A percentile compares a stretch with the other conserved stretches of the same genome.
These are phyloP conservation scores for Lutjanus campechanus DNA, from an alignment of 2,797 vertebrate species.

Conservation along the genomic window DNA sequence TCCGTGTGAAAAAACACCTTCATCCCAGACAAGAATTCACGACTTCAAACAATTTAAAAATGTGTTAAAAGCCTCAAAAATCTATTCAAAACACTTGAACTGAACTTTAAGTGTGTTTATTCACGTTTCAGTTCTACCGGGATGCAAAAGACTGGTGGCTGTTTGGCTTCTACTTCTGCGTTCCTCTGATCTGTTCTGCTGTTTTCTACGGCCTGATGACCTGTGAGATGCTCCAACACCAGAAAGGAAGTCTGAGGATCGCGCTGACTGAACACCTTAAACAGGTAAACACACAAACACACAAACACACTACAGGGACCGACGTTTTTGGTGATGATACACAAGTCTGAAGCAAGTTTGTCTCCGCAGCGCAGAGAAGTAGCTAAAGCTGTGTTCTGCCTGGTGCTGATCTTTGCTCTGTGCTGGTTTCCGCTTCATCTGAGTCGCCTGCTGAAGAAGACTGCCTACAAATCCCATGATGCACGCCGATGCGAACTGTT, in stretches of 20 bases:
- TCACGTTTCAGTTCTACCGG: constrained; percentile 89
- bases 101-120: neutral
- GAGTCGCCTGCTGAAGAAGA: constrained; percentile 93
- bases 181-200: constrained; percentile 91
- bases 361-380: constrained; percentile 91
- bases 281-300: constrained; percentile 86
- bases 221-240: constrained; percentile 92
- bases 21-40: too few relatives aligned
- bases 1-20: too few relatives aligned
- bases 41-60: too few relatives aligned
- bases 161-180: constrained; percentile 95
- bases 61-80: too few relatives aligned
- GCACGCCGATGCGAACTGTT: constrained; percentile 90
- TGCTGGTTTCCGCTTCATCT: constrained; percentile 98
- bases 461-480: constrained; percentile 86
- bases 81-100: too few relatives aligned
- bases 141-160: constrained; percentile 96
- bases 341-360: neutral
- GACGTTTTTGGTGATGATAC: too few relatives aligned
- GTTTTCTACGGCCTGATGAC: constrained; percentile 96
- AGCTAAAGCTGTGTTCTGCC: constrained; percentile 94
- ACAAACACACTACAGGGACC: neutral
- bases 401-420: constrained; percentile 95
- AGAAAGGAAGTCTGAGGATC: constrained; percentile 91
- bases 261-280: constrained; percentile 95